A percentile compares a stretch with the other conserved stretches of the same genome.
phyloP scores from a whole-genome alignment of 2,888 invertebrate genomes.

The Protodeltote pygarga region DNA sequence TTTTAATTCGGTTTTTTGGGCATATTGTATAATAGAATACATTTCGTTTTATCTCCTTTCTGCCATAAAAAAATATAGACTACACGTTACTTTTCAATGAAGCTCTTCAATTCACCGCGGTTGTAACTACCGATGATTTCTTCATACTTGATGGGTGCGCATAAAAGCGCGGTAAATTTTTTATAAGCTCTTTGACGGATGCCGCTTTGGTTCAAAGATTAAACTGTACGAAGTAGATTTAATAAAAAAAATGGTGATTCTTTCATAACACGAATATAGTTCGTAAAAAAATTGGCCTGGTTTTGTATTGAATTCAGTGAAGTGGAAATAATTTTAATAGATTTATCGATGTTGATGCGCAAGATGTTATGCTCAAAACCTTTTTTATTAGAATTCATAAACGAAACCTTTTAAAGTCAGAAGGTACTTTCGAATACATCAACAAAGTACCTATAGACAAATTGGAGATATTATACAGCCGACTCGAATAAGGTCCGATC shows the following conservation, averaged over 20 bases:
- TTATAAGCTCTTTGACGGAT: constrained; percentile 30
- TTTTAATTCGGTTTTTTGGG: no score
- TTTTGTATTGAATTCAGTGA: constrained; percentile 9
- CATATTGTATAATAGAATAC: no score
- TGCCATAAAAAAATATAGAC: no score
- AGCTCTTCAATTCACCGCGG: constrained; percentile 25
- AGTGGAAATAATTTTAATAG: constrained; percentile 5
- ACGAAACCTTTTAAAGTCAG: no score
- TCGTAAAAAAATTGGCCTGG: neutral
- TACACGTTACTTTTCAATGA: constrained; percentile 22
- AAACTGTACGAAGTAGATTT: neutral
- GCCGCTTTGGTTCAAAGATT: constrained; percentile 11
- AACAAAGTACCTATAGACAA: no score
- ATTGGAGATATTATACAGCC: no score
- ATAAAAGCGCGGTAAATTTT: constrained; percentile 34
- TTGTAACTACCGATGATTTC: constrained; percentile 12
- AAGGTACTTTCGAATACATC: no score
- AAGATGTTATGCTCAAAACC: neutral
- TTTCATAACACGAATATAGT: no score
- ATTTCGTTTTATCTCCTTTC: no score
- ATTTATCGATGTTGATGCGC: neutral
- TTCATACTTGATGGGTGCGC: constrained; percentile 39
- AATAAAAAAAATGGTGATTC: neutral
- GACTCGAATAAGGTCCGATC: no score
- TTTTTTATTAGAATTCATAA: no score